phyloP scores from a whole-genome alignment of 2,113 vertebrate species.

The Cyanoderma ruficeps region DNA sequence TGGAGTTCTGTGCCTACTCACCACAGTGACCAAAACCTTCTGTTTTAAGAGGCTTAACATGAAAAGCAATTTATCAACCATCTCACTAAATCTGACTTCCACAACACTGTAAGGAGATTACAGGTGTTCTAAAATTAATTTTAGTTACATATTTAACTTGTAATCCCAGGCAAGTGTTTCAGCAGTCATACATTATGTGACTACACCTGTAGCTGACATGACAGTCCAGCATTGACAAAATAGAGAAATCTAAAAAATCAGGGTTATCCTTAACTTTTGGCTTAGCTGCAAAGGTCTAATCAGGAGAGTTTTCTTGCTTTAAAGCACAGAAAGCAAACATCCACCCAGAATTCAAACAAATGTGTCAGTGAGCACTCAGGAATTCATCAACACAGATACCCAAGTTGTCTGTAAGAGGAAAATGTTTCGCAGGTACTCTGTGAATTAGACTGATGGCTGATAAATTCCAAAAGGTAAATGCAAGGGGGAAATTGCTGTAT shows the following conservation, averaged over 20 bases:
- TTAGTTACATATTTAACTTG: not conserved
- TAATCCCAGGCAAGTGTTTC: not conserved
- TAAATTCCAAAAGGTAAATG: not conserved
- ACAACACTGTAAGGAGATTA: conserved; percentile 13
- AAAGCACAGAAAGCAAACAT: not conserved
- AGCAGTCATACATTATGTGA: not conserved
- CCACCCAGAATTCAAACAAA: not conserved
- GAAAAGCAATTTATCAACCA: not conserved
- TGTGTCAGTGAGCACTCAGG: not conserved
- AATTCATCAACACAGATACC: not conserved
- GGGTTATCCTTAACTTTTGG: not conserved
- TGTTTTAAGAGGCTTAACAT: not conserved
- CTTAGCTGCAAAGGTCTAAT: not conserved
- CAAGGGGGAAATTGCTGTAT: not conserved
- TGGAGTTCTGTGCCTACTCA: not conserved
- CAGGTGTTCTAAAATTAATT: conserved; percentile 17
- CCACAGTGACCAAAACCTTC: not conserved
- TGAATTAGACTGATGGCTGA: not conserved
- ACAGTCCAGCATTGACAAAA: not conserved
- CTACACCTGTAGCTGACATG: not conserved
- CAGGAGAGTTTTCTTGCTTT: not conserved
- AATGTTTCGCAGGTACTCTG: not conserved
- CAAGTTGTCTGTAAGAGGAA: not conserved
- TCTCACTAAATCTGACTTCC: not conserved
- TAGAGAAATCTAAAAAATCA: not conserved